phyloP scores from a whole-genome alignment of 2,113 vertebrate species.

The Poeciliopsis prolifica region DNA sequence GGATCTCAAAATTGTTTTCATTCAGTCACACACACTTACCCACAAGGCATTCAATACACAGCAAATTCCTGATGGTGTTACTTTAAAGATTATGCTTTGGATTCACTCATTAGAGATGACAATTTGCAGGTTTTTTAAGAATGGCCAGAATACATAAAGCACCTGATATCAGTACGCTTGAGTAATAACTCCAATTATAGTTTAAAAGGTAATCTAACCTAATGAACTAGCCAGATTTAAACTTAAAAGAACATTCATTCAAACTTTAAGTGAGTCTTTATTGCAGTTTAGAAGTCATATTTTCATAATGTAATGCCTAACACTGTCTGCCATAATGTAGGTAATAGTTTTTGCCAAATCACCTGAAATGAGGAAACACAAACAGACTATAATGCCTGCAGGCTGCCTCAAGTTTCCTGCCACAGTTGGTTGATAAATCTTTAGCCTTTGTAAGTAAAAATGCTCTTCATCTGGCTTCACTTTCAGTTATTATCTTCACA shows the following conservation, averaged over 20 bases:
- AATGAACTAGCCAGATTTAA: conserved; percentile 21
- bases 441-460: background rate
- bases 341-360: too few species aligned
- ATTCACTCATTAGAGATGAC: background rate
- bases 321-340: background rate
- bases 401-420: background rate
- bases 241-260: conserved; percentile 27
- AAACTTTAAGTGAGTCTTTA: conserved; percentile 4
- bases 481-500: conserved; percentile 14
- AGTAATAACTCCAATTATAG: background rate
- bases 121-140: background rate
- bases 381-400: background rate
- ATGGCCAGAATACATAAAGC: background rate
- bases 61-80: conserved; percentile 12
- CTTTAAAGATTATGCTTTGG: background rate
- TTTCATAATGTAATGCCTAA: background rate
- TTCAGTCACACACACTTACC: conserved; percentile 24
- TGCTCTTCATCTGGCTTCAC: conserved; percentile 1
- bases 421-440: conserved; percentile 6
- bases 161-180: background rate
- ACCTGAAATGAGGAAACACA: background rate
- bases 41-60: background rate
- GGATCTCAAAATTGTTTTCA: conserved; percentile 35
- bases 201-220: conserved; percentile 17
- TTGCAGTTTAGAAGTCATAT: background rate